A percentile compares a stretch with the other conserved stretches of the same genome.
phyloP scores from a whole-genome alignment of 1,140 invertebrate species.

The Lordiphosa mommai region DNA sequence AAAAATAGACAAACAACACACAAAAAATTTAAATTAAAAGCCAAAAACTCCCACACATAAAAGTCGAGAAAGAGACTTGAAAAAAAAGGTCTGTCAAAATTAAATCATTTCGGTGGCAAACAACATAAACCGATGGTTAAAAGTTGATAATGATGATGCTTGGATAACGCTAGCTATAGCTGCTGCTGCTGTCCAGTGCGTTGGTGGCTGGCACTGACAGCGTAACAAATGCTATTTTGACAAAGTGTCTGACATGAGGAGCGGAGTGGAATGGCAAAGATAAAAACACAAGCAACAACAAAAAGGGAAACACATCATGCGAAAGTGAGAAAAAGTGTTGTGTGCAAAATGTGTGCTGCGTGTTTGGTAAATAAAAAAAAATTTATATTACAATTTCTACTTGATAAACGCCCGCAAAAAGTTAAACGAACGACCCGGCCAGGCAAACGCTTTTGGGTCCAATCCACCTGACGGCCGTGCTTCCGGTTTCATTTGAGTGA shows the following conservation, averaged over 20 bases:
- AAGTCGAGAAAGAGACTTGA: slow-evolving; percentile 70
- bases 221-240: slow-evolving; percentile 77
- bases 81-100: slow-evolving; percentile 76
- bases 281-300: slow-evolving; percentile 20
- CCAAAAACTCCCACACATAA: slow-evolving; percentile 78
- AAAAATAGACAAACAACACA: slow-evolving; percentile 52
- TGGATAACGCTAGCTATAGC: slow-evolving; percentile 68
- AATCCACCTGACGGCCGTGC: slow-evolving; percentile 60
- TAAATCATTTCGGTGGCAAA: slow-evolving; percentile 77
- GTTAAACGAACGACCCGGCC: slow-evolving; percentile 14
- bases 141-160: slow-evolving; percentile 77
- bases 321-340: slow-evolving; percentile 62
- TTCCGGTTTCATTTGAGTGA: slow-evolving; percentile 75
- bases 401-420: slow-evolving; percentile 53
- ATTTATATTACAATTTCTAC: slow-evolving; percentile 47
- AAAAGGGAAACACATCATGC: slow-evolving; percentile 43
- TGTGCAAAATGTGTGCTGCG: slow-evolving; percentile 59
- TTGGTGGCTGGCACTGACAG: slow-evolving; percentile 74
- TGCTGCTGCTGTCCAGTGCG: slow-evolving; percentile 59
- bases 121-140: slow-evolving; percentile 77
- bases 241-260: slow-evolving; percentile 77
- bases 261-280: slow-evolving; percentile 56
- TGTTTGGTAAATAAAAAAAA: slow-evolving; percentile 30
- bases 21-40: slow-evolving; percentile 72
- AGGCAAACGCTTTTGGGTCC: slow-evolving; percentile 38